Evolutionary conservation across 37 sponge, comb jelly and placozoan species (phyloP).

Genomic region (Geodia barretti): DNA sequence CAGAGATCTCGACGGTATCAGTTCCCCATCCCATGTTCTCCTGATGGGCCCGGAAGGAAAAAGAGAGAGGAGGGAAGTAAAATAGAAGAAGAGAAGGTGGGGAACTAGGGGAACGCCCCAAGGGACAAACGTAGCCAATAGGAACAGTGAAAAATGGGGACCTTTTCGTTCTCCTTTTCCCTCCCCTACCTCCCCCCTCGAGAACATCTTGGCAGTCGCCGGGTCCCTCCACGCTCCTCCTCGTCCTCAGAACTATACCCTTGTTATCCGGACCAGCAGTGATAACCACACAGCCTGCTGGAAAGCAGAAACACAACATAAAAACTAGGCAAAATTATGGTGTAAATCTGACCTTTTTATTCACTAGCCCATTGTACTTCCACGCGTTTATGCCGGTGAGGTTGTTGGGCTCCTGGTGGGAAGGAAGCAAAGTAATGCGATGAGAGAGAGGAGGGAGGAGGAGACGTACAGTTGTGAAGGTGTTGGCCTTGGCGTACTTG

Average conservation of each 20-base stretch:
- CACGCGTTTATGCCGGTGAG: conserved; percentile 50
- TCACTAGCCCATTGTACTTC: conserved; percentile 71
- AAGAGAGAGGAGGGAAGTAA: too few relatives aligned
- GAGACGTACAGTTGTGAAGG: conserved; percentile 57
- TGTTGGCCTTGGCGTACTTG: conserved; percentile 37
- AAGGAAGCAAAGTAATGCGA: not conserved
- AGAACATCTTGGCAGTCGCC: conserved; percentile 15
- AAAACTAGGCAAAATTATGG: not conserved
- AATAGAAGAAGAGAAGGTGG: too few relatives aligned
- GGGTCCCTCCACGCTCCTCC: conserved; percentile 21
- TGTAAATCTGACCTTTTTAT: conserved; percentile 58
- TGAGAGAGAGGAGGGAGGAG: not conserved
- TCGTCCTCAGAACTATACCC: conserved; percentile 55
- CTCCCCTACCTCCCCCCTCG: conserved; percentile 9
- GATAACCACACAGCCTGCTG: conserved; percentile 49
- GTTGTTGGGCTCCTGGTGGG: conserved; percentile 74
- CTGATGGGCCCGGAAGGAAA: too few relatives aligned
- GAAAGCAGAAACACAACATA: not conserved
- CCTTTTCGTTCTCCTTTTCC: conserved; percentile 45
- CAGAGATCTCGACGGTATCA: conserved; percentile 64
- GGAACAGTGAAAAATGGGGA: conserved; percentile 36
- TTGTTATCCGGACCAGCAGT: conserved; percentile 33
- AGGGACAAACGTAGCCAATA: conserved; percentile 54
- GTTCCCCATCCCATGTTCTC: conserved; percentile 35
- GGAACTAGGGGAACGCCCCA: conserved; percentile 10